Base-by-base conservation (phyloP, 2,113 vertebrate genomes). In the Pteruthius melanotis region DNA sequence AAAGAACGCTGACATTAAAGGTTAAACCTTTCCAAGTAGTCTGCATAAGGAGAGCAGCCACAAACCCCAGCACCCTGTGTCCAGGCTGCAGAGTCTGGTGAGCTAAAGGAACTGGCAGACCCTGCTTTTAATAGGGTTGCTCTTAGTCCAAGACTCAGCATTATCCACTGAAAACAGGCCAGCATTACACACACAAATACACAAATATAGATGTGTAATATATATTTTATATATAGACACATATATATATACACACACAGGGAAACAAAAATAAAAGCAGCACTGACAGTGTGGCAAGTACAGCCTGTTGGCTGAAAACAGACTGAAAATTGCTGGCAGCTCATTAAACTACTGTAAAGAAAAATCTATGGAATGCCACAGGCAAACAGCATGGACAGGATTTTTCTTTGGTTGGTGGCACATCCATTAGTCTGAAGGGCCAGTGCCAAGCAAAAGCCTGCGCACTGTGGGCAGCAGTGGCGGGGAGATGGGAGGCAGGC, bases 261-360 rank as follows among this genome's bases (percentile, higher is more conserved):
- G 12, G 83, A 91, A 77, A 89, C 47, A 83, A 84, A 95, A 91
- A 80, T 83, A 90, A 90, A 93, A 79, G 69, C 65, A 53, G 70
- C 78, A 42, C 7, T 75, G 91, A 54, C 69, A 72, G 45, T 10
- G 79, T 47, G 83, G 2, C 11, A 81, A 94, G 39, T 71, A 83
- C 77, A 79, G 81, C 0, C 0, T 27, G 44, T 13, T 83, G 75
- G 82, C 83, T 92, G 74, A 70, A 95, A 96, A 92, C 56, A 85
- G 76, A 39, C 31, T 50, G 64, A 53, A 85, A 95, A 85, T 39
- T 72, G 54, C 80, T 74, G 85, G 54, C 11, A 45, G 80, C 47
- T 49, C 56, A 79, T 70, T 63, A 47, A 85, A 75, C 27, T 50
- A 35, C 69, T 26, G 39, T 21, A 57, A 78, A 75, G 90, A 61